phyloP scores from a whole-genome alignment of 1,140 invertebrate genomes.

The Microplitis demolitor region DNA sequence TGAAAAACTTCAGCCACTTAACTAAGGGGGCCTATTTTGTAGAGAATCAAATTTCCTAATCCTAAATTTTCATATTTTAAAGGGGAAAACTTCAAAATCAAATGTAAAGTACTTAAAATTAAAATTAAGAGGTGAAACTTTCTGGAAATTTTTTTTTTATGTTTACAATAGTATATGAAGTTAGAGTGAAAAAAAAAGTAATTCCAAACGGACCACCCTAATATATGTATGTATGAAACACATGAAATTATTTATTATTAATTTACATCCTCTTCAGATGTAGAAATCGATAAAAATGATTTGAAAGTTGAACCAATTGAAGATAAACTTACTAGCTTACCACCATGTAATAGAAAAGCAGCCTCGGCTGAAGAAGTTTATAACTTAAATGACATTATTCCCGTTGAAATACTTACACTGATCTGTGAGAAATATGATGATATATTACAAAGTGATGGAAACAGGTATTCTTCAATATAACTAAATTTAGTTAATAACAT shows the following conservation, averaged over 20 bases:
- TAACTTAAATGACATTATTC: conserved; percentile 57
- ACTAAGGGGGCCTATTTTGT: too few species aligned
- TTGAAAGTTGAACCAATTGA: conserved; percentile 30
- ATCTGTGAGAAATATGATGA: conserved; percentile 43
- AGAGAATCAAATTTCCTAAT: too few species aligned
- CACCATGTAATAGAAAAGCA: conserved; percentile 62
- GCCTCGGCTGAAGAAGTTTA: conserved; percentile 54
- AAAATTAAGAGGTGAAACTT: too few species aligned
- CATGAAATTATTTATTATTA: conserved; percentile 8
- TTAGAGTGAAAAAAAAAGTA: too few species aligned
- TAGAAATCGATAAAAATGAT: conserved; percentile 29
- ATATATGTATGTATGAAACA: too few species aligned
- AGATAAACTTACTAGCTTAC: conserved; percentile 32
- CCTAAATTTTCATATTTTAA: too few species aligned
- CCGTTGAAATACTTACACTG: conserved; percentile 49
- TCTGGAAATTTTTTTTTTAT: too few species aligned
- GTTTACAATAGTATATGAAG: too few species aligned
- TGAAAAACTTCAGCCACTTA: too few species aligned
- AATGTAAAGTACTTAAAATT: too few species aligned
- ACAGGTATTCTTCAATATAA: conserved; percentile 30
- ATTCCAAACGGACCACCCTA: too few species aligned
- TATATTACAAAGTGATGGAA: conserved; percentile 38
- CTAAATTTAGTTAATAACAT: background rate
- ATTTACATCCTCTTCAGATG: background rate
- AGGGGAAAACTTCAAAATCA: too few species aligned